A percentile compares a stretch with the other conserved stretches of the same genome.
These are phyloP conservation scores for Nyctalus aviator DNA, from an alignment of 2,797 vertebrate genomes.

Conservation along the genomic window DNA sequence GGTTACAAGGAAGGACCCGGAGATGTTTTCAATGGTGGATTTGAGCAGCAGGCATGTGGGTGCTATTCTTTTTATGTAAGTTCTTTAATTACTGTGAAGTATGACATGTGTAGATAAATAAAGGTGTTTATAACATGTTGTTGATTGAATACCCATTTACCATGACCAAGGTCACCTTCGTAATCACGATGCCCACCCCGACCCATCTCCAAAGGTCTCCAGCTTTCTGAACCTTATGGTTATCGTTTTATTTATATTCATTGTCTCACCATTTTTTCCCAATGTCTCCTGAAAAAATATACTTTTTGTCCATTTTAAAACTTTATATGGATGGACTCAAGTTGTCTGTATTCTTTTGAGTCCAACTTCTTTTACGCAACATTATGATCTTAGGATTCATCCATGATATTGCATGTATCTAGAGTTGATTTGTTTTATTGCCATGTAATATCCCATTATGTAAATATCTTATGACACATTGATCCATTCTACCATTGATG, in stretches of 20 bases:
- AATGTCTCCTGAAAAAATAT: not conserved
- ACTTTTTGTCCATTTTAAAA: not conserved
- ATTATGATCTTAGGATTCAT: constrained; percentile 21
- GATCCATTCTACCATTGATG: not conserved
- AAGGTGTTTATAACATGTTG: not conserved
- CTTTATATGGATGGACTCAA: constrained; percentile 5
- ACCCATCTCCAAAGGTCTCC: not conserved
- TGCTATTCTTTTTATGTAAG: not conserved
- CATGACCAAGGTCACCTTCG: not conserved
- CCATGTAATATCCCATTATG: not conserved
- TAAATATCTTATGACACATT: not conserved
- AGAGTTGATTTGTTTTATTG: constrained; percentile 42
- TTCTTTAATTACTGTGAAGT: not conserved
- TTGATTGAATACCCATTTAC: not conserved
- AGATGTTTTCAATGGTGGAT: not conserved
- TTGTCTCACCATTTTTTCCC: not conserved
- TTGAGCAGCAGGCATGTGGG: not conserved
- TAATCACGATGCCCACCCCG: no score
- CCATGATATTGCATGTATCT: not conserved
- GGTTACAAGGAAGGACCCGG: not conserved
- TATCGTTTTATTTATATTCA: not conserved
- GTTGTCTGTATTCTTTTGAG: not conserved
- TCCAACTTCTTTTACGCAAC: not conserved
- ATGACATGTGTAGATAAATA: not conserved
- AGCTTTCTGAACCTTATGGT: not conserved